Conservation (phyloP, 64 coral and sea anemone species). For the Pachyseris speciosa region DNA sequence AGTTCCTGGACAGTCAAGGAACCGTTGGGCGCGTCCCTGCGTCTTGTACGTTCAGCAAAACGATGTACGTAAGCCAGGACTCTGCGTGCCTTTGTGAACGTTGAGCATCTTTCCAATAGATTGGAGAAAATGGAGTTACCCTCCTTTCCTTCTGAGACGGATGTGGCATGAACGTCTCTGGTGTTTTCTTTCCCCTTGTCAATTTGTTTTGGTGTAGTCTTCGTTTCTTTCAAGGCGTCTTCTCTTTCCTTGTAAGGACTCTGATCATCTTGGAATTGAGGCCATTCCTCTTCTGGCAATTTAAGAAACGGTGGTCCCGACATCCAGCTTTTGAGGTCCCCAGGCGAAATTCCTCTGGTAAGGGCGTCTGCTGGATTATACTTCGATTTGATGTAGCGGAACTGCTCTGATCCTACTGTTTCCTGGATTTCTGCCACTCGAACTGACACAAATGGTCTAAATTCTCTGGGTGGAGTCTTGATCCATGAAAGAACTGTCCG, state of each 20-base stretch:
- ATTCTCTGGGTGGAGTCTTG: conserved; percentile 64
- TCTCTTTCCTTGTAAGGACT: background rate
- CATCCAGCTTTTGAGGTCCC: conserved; percentile 48
- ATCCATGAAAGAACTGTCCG: conserved; percentile 74
- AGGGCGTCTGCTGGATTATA: conserved; percentile 71
- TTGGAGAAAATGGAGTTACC: conserved; percentile 39
- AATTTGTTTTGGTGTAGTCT: conserved; percentile 45
- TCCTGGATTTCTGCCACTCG: conserved; percentile 79
- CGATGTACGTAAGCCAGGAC: conserved; percentile 37
- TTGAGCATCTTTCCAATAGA: conserved; percentile 38
- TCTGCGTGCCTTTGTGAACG: conserved; percentile 35
- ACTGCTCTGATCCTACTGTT: conserved; percentile 41
- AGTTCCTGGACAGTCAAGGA: conserved; percentile 47
- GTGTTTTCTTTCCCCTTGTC: background rate
- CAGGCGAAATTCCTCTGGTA: conserved; percentile 51
- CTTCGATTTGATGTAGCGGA: conserved; percentile 70
- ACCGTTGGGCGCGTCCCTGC: background rate
- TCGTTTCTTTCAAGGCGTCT: conserved; percentile 36
- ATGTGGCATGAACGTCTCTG: conserved; percentile 48
- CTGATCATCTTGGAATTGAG: conserved; percentile 15
- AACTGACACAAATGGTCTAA: conserved; percentile 64
- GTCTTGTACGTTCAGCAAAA: conserved; percentile 36
- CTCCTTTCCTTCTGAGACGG: conserved; percentile 1
- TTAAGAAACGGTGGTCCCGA: conserved; percentile 50
- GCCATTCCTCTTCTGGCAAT: conserved; percentile 32